A percentile compares a stretch with the other conserved stretches of the same genome.
Evolutionary conservation across 2,888 invertebrate genomes (phyloP).

Genomic region (Caenorhabditis becei): DNA sequence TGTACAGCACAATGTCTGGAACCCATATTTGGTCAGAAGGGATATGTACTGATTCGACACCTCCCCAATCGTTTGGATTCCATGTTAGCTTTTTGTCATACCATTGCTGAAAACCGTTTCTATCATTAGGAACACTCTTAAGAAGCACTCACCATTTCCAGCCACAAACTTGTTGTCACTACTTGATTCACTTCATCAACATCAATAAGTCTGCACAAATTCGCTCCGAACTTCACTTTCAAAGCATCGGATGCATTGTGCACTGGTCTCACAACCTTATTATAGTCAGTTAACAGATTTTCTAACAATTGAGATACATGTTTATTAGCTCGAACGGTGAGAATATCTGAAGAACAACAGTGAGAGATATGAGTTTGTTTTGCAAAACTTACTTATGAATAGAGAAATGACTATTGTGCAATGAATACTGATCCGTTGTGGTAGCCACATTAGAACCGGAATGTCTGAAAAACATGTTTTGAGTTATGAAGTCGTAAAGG

Average conservation of each 20-base stretch:
- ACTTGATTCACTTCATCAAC: constrained; percentile 76
- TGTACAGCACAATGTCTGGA: constrained; percentile 94
- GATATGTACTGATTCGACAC: constrained; percentile 94
- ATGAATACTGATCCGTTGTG: constrained; percentile 44
- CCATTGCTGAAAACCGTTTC: constrained; percentile 88
- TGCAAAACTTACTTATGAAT: constrained; percentile 30
- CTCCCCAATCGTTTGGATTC: constrained; percentile 95
- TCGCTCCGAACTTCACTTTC: constrained; percentile 72
- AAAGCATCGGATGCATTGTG: constrained; percentile 71
- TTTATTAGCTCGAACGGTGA: constrained; percentile 39
- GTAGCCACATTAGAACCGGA: constrained; percentile 43
- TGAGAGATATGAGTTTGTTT: background rate
- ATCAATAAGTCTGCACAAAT: constrained; percentile 72
- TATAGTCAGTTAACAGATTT: constrained; percentile 69
- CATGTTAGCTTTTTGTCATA: constrained; percentile 93
- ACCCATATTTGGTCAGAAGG: constrained; percentile 97
- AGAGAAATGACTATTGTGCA: constrained; percentile 7
- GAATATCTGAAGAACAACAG: constrained; percentile 31
- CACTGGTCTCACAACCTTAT: constrained; percentile 70
- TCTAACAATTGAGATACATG: constrained; percentile 69
- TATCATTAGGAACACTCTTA: no score
- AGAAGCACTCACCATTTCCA: constrained; percentile 78
- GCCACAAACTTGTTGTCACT: constrained; percentile 74
- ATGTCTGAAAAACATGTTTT: constrained; percentile 28
- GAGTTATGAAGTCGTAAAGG: background rate